phyloP scores from a whole-genome alignment of 2,113 vertebrate genomes.

The Protobothrops flavoviridis region DNA sequence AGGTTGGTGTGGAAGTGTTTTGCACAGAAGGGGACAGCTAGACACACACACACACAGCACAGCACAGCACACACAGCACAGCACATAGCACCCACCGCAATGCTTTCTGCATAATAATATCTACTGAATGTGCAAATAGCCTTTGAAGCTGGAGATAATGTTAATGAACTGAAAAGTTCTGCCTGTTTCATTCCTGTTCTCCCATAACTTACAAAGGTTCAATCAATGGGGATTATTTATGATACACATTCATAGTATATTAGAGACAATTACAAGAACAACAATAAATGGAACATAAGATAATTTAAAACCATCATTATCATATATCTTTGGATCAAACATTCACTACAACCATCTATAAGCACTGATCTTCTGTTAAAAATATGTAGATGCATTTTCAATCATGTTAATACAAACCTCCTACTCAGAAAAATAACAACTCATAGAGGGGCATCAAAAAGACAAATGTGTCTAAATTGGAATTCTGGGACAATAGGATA shows the following conservation, averaged over 20 bases:
- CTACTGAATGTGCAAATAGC: not conserved
- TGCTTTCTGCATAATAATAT: not conserved
- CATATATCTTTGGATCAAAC: not conserved
- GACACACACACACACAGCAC: no score
- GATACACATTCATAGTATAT: not conserved
- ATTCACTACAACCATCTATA: not conserved
- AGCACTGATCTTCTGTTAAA: not conserved
- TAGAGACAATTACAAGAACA: not conserved
- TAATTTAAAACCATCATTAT: not conserved
- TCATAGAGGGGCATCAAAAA: not conserved
- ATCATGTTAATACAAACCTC: not conserved
- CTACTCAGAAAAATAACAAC: not conserved
- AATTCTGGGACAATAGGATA: not conserved
- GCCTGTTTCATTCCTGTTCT: conserved; percentile 2
- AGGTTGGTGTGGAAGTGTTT: not conserved
- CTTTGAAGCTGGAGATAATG: not conserved
- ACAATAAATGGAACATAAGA: not conserved
- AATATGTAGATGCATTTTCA: conserved; percentile 5
- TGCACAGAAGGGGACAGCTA: not conserved
- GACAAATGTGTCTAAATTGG: not conserved
- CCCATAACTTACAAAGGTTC: conserved; percentile 13
- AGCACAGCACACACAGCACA: no score
- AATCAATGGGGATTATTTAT: conserved; percentile 2
- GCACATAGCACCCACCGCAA: not conserved
- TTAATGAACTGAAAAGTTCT: conserved; percentile 4